Evolutionary conservation across 2,888 invertebrate genomes (phyloP).

Genomic region (Tiliacea citrago): DNA sequence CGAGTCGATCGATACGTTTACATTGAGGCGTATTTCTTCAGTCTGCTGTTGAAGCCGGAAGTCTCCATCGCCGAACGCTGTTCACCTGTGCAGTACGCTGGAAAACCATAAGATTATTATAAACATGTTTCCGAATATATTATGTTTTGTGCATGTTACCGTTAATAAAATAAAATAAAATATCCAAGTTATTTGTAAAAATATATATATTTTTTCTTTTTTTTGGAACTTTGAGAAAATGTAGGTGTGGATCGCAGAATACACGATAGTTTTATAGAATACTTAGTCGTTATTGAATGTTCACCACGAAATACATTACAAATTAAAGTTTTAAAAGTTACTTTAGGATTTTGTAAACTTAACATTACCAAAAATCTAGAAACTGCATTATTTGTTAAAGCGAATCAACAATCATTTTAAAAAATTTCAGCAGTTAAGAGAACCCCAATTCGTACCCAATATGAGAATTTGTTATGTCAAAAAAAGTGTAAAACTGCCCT

Average conservation of each 20-base stretch:
- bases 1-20: conserved; percentile 47
- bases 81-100: conserved; percentile 85
- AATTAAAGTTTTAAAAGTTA: not conserved
- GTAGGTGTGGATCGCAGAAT: not conserved
- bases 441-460: too few species aligned
- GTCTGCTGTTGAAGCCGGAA: conserved; percentile 76
- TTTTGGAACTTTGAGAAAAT: not conserved
- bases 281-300: not conserved
- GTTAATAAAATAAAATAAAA: not conserved
- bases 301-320: not conserved
- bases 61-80: conserved; percentile 78
- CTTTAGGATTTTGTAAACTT: not conserved
- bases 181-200: not conserved
- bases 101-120: conserved; percentile 53
- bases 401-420: too few species aligned
- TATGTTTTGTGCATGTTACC: not conserved
- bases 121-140: not conserved
- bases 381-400: too few species aligned
- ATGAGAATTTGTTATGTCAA: too few species aligned
- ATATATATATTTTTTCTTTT: not conserved
- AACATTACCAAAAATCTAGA: not conserved
- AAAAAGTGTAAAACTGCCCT: too few species aligned
- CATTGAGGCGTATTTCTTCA: conserved; percentile 72
- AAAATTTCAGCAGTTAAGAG: too few species aligned
- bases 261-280: not conserved